phyloP scores from a whole-genome alignment of 64 coral and sea anemone species.

The Actinia equina region DNA sequence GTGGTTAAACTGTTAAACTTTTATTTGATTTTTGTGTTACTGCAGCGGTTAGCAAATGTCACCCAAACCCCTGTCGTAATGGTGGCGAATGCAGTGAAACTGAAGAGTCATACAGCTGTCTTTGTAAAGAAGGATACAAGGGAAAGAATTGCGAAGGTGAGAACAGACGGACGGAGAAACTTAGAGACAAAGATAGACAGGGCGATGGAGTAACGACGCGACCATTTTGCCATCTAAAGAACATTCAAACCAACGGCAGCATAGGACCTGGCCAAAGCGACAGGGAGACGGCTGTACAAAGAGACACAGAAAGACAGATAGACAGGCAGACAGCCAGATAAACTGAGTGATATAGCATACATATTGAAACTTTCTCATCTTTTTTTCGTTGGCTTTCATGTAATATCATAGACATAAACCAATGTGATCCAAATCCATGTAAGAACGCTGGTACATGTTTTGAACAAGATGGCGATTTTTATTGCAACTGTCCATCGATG shows the following conservation, averaged over 20 bases:
- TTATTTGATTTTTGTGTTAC: neutral
- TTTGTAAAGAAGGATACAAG: constrained; percentile 68
- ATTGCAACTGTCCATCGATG: constrained; percentile 81
- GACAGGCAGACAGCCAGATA: too few relatives aligned
- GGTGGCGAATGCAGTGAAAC: constrained; percentile 77
- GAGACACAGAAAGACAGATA: too few relatives aligned
- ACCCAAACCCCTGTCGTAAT: constrained; percentile 86
- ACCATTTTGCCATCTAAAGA: too few relatives aligned
- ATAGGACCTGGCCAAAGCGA: too few relatives aligned
- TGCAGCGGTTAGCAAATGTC: constrained; percentile 69
- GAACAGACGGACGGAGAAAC: neutral
- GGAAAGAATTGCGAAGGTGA: constrained; percentile 73
- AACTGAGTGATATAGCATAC: too few relatives aligned
- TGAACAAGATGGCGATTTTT: constrained; percentile 47
- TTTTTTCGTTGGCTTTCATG: neutral
- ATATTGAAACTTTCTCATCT: neutral
- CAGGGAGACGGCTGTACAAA: too few relatives aligned
- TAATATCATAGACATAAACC: constrained; percentile 28
- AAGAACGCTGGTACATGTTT: constrained; percentile 77
- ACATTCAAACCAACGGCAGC: too few relatives aligned
- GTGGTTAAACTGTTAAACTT: too few relatives aligned
- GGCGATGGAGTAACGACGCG: too few relatives aligned
- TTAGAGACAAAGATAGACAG: neutral
- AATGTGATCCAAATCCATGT: constrained; percentile 84
- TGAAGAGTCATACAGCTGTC: constrained; percentile 65